A percentile compares a stretch with the other conserved stretches of the same genome.
Conservation (phyloP, 2,797 vertebrate species). For the Otolemur crassicaudatus region DNA sequence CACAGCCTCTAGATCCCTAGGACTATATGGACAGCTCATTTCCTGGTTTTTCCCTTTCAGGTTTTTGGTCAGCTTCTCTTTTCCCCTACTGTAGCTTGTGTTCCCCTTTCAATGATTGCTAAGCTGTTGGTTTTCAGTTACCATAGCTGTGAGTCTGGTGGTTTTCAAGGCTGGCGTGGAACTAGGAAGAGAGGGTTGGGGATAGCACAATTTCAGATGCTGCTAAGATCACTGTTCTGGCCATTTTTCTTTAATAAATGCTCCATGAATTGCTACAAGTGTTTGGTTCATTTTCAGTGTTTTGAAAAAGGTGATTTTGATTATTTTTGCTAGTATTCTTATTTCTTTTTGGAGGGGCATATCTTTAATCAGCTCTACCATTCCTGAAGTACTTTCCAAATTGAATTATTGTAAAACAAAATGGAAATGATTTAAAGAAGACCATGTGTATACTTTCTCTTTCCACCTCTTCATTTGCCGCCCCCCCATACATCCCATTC, state of each 20-base stretch:
- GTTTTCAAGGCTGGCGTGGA: background rate
- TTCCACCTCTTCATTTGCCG: background rate
- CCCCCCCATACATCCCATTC: rapidly evolving
- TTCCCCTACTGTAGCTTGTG: background rate
- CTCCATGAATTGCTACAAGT: background rate
- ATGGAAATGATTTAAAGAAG: background rate
- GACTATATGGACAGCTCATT: background rate
- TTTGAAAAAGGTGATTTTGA: background rate
- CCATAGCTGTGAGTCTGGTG: background rate
- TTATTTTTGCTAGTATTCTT: background rate
- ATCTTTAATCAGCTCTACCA: background rate
- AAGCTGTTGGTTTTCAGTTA: background rate
- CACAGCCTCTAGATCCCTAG: background rate
- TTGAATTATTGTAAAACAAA: background rate
- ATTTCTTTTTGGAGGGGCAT: background rate
- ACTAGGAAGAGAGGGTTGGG: background rate
- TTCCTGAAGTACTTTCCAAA: background rate
- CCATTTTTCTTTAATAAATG: background rate
- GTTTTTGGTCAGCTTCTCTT: background rate
- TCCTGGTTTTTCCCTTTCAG: background rate
- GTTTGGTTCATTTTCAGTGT: background rate
- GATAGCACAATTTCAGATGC: background rate
- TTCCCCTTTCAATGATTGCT: background rate
- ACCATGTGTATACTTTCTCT: background rate
- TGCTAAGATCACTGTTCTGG: background rate